Base-by-base conservation (phyloP, 2,113 vertebrate species). In the Isurus oxyrinchus region DNA sequence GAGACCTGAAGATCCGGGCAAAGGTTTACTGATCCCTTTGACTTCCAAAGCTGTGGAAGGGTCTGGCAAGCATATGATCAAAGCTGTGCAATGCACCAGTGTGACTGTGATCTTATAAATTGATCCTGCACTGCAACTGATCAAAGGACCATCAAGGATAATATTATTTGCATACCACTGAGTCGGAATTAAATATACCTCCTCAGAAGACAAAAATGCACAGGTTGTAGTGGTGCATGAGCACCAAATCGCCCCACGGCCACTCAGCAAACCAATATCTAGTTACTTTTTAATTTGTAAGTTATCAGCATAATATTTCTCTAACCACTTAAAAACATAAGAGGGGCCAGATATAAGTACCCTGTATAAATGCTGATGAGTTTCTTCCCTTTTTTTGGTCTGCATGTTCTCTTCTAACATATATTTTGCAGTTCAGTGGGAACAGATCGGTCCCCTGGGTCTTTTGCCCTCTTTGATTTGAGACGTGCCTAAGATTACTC, bases 401-500 rank as follows among this genome's bases (percentile, higher is more conserved):
- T 25, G 61, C 93, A 95, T 69, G 93, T 69, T 95, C n/a, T 66
- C 61, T 49, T 96, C 97, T 96, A 87, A 96, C 96, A 97, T 97
- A 96, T 97, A 96, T 96, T 88, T 96, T 97, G 96, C 66, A 96
- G 55, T 96, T 0, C 40, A 90, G 96, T 96, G 96, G 97, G 96
- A 96, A 96, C 10, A 76, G 69, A 72, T 96, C 97, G 96, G 97
- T 97, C 96, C 0, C 96, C 94, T 72, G 94, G 94, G 94, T n/a
- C 44, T 35, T 95, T 55, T 95, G 25, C 44, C 63, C 67, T 53
- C 94, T 95, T 95, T 95, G 94, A 95, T 95, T 76, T 35, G 66
- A 95, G 67, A 95, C 67, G 2, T 72, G 67, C 23, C 66, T 53
- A 55, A 95, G 94, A 95, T 95, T 95, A 95, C 67, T 97, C 96